These are phyloP conservation scores for Gallinago jamesoni DNA, from an alignment of 2,113 vertebrate species.

Conservation along the genomic window DNA sequence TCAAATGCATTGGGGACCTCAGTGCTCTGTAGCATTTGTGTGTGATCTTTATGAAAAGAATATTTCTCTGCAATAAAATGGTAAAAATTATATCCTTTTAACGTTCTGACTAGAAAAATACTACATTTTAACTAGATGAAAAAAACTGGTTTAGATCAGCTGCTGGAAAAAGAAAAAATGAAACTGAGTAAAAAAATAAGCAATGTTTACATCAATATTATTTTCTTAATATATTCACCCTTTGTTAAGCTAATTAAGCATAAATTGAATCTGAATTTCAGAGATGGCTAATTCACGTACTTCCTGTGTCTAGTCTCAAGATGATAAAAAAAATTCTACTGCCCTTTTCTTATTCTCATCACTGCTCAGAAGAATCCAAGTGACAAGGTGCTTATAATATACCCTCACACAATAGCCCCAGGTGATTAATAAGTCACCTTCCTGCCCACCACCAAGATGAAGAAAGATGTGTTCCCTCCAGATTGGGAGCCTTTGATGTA, in stretches of 20 bases:
- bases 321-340: background rate
- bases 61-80: background rate
- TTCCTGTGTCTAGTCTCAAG: background rate
- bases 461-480: background rate
- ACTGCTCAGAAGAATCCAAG: background rate
- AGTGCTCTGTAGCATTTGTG: background rate
- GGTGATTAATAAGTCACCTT: background rate
- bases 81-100: background rate
- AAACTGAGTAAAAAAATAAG: background rate
- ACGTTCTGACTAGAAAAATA: background rate
- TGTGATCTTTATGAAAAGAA: background rate
- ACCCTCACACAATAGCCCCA: background rate
- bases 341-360: background rate
- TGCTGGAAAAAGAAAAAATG: background rate
- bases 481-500: background rate
- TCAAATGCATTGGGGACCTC: background rate
- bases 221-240: background rate
- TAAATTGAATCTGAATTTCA: background rate
- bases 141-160: background rate
- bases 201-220: background rate
- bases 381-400: background rate
- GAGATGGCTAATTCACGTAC: fast-evolving
- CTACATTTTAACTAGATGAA: background rate
- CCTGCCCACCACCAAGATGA: background rate
- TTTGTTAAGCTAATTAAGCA: background rate